Base-by-base conservation (phyloP, 2,113 vertebrate genomes). In the Python bivittatus region DNA sequence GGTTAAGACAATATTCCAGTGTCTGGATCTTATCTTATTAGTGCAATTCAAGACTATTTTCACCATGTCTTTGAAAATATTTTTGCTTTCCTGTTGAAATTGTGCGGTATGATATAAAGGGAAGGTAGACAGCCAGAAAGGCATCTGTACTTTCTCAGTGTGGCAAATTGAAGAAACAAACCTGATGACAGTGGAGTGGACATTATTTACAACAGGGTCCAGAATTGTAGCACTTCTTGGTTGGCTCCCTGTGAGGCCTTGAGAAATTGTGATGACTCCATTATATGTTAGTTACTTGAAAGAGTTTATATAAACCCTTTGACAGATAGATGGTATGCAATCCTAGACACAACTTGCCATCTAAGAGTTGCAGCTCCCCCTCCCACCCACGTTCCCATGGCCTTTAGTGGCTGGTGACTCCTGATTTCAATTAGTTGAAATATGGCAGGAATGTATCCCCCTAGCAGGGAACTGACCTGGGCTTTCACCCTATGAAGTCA, bases 351-450 rank as follows among this genome's bases (percentile, higher is more conserved):
- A 23, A 79, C 52, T 57, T 48, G 1, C 38, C 61, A 86, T 64
- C 83, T 86, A 29, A 84, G 79, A 68, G 11, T 54, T 64, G 15
- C 22, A 27, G 20, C 61, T 72, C 60, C 54, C 29, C 25, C 6
- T 7, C 72, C 48, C 48, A 42, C 1, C n/a, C 33, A 25, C 25
- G 60, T 83, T 92, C 64, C 64, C 64, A 84, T 88, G 64, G 17
- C 86, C 54, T 92, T 58, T 61, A 68, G 91, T 83, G 68, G 84
- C 68, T 84, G 68, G 29, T 9, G 27, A 84, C 68, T 88, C 54
- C 91, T 84, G 86, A 88, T 88, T 92, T 92, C 91, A 92, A 88
- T 92, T 92, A 92, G 54, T 52, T 88, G 91, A 88, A 72, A 88
- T 84, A 88, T 88, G 68, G 68, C 68, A 88, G 87, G 86, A 92